Percentiles rank a stretch among this genome's conserved stretches.
phyloP scores from a whole-genome alignment of 2,888 invertebrate species.

The Hipparchia sbordonii region DNA sequence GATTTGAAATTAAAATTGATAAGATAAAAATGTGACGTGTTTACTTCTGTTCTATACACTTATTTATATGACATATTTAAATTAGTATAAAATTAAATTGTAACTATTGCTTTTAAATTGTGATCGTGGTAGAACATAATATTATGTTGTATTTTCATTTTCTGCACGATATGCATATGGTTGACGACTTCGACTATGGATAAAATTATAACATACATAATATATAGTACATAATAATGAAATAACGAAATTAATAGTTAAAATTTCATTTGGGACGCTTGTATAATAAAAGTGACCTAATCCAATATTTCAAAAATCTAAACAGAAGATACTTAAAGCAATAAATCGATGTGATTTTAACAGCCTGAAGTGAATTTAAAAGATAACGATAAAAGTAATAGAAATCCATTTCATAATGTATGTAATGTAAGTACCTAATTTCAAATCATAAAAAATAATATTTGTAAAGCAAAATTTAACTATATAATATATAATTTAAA shows the following conservation, averaged over 20 bases:
- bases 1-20: slow-evolving; percentile 73
- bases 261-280: background rate
- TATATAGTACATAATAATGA: background rate
- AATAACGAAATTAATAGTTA: background rate
- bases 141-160: slow-evolving; percentile 6
- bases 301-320: background rate
- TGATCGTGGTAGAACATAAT: slow-evolving; percentile 10
- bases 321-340: background rate
- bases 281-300: background rate
- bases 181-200: slow-evolving; percentile 9
- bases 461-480: background rate
- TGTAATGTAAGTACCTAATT: background rate
- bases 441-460: background rate
- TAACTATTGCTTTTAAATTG: slow-evolving; percentile 19
- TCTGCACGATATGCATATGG: slow-evolving; percentile 1
- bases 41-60: slow-evolving; percentile 50
- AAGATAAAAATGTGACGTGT: slow-evolving; percentile 61
- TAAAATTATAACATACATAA: background rate
- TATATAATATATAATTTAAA: slow-evolving; percentile 19
- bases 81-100: background rate
- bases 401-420: background rate
- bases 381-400: background rate
- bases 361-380: background rate
- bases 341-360: background rate
- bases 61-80: slow-evolving; percentile 9